Percentiles rank a stretch among this genome's conserved stretches.
phyloP scores from a whole-genome alignment of 2,113 vertebrate genomes.

The Procavia capensis region DNA sequence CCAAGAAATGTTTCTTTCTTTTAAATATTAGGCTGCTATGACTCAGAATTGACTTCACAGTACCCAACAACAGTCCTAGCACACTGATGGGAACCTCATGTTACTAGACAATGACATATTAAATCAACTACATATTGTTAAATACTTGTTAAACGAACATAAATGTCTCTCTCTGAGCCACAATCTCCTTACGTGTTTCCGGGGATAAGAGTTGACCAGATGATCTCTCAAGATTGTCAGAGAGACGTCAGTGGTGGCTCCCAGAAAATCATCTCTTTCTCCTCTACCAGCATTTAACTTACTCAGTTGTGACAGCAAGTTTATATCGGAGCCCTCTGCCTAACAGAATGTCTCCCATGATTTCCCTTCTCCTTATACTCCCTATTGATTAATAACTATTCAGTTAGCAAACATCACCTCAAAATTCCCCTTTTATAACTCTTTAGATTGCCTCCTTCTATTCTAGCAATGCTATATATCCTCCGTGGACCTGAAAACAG shows the following conservation, averaged over 20 bases:
- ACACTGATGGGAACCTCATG: not conserved
- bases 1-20: not conserved
- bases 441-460: not conserved
- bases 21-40: not conserved
- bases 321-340: not conserved
- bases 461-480: not conserved
- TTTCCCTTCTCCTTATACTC: not conserved
- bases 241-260: not conserved
- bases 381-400: conserved; percentile 24
- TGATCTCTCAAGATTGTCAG: not conserved
- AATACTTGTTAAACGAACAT: not conserved
- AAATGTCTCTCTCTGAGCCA: not conserved
- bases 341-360: not conserved
- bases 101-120: not conserved
- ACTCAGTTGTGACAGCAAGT: not conserved
- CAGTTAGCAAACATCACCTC: conserved; percentile 4
- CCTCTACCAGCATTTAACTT: not conserved
- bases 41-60: not conserved
- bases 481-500: not conserved
- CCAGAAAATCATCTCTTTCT: not conserved
- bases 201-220: not conserved
- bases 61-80: not conserved
- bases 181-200: not conserved
- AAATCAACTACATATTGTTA: not conserved
- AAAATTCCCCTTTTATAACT: not conserved